Base-by-base conservation (phyloP, 30 jellyfish, hydroid and myxozoan species). In the Clytia hemisphaerica region DNA sequence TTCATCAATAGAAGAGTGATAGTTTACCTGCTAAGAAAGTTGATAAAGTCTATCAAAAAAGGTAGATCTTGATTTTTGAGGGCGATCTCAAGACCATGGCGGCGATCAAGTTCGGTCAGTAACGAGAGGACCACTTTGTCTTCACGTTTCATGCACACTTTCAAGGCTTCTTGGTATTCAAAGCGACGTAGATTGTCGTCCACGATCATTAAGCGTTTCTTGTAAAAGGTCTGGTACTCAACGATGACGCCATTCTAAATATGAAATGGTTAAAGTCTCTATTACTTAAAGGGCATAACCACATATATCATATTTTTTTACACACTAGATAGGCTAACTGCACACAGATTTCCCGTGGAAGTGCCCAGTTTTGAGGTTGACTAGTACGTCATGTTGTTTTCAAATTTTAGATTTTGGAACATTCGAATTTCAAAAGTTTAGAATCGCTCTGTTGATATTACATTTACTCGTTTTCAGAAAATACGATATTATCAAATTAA, bases 151-250 rank as follows among this genome's bases (percentile, higher is more conserved):
- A 6, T 81, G 68, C 32, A 76, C 98, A 1, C 72, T 33, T 30
- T 89, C 95, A 26, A 89, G 89, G 95, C 98, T 0, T 66, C 89
- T 37, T 79, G 76, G 61, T 81, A 82, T 7, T 72, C 93, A 45
- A 89, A 89, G 33, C 37, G 61, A 58, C 45, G 72, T 73, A 89
- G 44, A 57, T 45, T 42, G 7, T 18, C 42, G 61, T n/a, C n/a
- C n/a, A n/a, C n/a, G n/a, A n/a, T n/a, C n/a, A n/a, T 62, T 16
- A 37, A 37, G n/a, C 75, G 36, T 6, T n/a, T 26, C 34, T 57
- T 62, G 16, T 37, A 50, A 12, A 21, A 48, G 36, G 45, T 73
- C n/a, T 54, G 54, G 31, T 54, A 53, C 37, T 65, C 71, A 22
- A 82, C 84, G n/a, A 82, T 83, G 45, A 61, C 31, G 48, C 66